A percentile compares a stretch with the other conserved stretches of the same genome.
Conservation (phyloP, 2,113 vertebrate genomes). For the Melanostigma gelatinosum region DNA sequence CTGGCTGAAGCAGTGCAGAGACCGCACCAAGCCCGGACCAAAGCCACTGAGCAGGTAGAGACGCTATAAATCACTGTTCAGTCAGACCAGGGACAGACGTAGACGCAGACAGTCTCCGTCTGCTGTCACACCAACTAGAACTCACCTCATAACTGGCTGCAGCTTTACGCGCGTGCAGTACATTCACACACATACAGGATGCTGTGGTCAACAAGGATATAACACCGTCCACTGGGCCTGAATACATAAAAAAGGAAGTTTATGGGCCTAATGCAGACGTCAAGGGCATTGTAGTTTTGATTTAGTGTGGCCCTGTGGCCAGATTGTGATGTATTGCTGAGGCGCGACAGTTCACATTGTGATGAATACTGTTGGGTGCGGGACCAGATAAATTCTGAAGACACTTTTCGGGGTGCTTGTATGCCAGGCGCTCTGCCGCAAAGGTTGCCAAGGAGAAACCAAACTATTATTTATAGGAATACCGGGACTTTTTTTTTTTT, state of each 20-base stretch:
- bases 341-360: conserved; percentile 68
- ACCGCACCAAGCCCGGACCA: conserved; percentile 60
- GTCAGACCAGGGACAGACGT: conserved; percentile 38
- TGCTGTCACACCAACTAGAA: conserved; percentile 26
- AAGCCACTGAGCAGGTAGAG: conserved; percentile 59
- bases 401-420: conserved; percentile 39
- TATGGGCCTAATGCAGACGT: conserved; percentile 68
- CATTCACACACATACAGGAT: conserved; percentile 14
- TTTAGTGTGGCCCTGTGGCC: conserved; percentile 71
- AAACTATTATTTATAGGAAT: conserved; percentile 67
- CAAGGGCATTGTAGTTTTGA: conserved; percentile 73
- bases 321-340: conserved; percentile 67
- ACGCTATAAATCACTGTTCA: conserved; percentile 63
- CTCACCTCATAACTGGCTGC: conserved; percentile 13
- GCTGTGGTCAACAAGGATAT: conserved; percentile 41
- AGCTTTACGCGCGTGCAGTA: conserved; percentile 22
- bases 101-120: conserved; percentile 43
- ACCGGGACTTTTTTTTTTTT: background rate
- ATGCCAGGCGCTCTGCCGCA: conserved; percentile 46
- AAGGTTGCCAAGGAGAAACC: conserved; percentile 56
- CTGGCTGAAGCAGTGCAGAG: conserved; percentile 38
- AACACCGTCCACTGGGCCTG: conserved; percentile 18
- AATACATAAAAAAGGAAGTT: conserved; percentile 51
- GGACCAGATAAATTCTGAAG: conserved; percentile 74
- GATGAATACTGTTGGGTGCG: conserved; percentile 68